A percentile compares a stretch with the other conserved stretches of the same genome.
These are phyloP conservation scores for Acronicta alni DNA, from an alignment of 2,888 invertebrate species.

Conservation along the genomic window DNA sequence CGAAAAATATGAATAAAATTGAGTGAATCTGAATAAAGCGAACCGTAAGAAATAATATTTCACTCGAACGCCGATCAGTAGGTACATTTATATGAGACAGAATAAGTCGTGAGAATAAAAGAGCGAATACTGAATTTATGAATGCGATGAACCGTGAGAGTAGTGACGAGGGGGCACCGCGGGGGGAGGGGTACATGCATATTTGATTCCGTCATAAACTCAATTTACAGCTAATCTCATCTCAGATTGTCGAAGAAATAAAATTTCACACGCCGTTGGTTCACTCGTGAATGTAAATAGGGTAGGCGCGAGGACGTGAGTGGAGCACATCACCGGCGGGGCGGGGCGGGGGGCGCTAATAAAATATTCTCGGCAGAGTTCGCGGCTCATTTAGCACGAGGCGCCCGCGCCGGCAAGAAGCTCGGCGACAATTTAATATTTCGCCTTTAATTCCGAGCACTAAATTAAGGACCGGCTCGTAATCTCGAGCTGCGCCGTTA, in stretches of 20 bases:
- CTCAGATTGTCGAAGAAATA: slow-evolving; percentile 88
- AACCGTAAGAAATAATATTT: slow-evolving; percentile 67
- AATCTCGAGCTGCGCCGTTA: slow-evolving; percentile 77
- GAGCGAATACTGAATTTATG: slow-evolving; percentile 75
- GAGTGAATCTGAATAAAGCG: slow-evolving; percentile 58
- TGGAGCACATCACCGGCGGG: slow-evolving; percentile 51
- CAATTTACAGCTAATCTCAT: slow-evolving; percentile 89
- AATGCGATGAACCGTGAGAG: slow-evolving; percentile 78
- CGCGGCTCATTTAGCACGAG: slow-evolving; percentile 79
- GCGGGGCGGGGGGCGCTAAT: slow-evolving; percentile 62
- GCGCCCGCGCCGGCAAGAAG: slow-evolving; percentile 65
- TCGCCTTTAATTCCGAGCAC: slow-evolving; percentile 70
- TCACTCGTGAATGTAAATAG: slow-evolving; percentile 83
- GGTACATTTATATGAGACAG: slow-evolving; percentile 72
- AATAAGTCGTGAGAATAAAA: slow-evolving; percentile 74
- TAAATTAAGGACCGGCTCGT: slow-evolving; percentile 77
- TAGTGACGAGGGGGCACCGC: slow-evolving; percentile 54
- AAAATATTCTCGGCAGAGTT: slow-evolving; percentile 78
- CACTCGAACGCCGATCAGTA: slow-evolving; percentile 69
- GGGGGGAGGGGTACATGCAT: slow-evolving; percentile 75
- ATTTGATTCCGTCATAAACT: slow-evolving; percentile 87
- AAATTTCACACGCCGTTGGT: slow-evolving; percentile 86
- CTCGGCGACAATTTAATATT: slow-evolving; percentile 77
- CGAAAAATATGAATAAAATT: slow-evolving; percentile 61
- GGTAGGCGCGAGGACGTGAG: slow-evolving; percentile 62